Conservation (phyloP, 2,113 vertebrate species). For the Phylloscopus trochilus region DNA sequence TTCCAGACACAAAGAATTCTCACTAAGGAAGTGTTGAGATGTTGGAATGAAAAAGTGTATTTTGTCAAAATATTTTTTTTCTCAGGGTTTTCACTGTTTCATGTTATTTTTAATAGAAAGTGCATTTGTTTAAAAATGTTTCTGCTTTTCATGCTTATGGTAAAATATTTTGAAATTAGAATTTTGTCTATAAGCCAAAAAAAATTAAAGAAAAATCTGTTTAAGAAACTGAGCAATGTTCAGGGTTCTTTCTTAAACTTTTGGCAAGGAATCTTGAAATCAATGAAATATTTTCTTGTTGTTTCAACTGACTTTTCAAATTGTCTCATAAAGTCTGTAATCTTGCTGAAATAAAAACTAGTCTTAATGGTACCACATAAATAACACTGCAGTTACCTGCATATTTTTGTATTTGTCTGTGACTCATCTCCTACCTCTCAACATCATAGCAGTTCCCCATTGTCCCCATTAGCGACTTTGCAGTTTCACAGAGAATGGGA, state of each 20-base stretch:
- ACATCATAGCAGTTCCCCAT: background rate
- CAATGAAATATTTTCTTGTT: background rate
- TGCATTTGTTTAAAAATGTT: slow-evolving; percentile 16
- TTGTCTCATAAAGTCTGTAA: background rate
- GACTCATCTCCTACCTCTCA: background rate
- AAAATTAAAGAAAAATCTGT: background rate
- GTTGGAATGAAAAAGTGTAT: background rate
- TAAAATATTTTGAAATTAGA: slow-evolving; percentile 22
- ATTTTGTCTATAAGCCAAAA: background rate
- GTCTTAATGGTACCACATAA: background rate
- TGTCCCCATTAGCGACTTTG: background rate
- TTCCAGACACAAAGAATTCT: slow-evolving; percentile 54
- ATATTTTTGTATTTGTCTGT: background rate
- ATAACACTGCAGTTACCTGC: background rate
- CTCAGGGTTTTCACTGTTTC: slow-evolving; percentile 6
- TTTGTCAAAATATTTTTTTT: background rate
- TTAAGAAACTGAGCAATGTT: background rate
- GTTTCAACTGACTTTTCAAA: background rate
- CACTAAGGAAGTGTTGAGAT: slow-evolving; percentile 54
- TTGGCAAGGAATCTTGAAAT: background rate
- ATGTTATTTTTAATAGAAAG: slow-evolving; percentile 26
- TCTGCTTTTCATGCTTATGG: background rate
- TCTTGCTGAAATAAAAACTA: background rate
- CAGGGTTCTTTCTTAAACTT: background rate
- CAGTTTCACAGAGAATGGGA: background rate